Evolutionary conservation across 2,797 vertebrate genomes (phyloP).

Genomic region (Thalassophryne amazonica): DNA sequence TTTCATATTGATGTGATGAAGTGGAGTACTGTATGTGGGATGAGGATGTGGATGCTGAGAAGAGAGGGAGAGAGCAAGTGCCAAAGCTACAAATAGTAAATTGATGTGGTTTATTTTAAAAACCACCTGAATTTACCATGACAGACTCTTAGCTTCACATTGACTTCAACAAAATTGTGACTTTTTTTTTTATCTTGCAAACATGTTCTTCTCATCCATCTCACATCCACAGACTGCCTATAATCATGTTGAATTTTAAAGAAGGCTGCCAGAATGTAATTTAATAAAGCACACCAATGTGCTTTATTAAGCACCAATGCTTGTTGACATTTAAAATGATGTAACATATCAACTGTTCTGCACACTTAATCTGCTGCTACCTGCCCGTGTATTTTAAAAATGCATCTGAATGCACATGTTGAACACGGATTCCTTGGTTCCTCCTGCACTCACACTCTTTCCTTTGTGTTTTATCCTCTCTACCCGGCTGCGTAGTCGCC

Average conservation of each 20-base stretch:
- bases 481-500: conserved; percentile 23
- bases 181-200: no score
- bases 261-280: no score
- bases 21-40: neutral
- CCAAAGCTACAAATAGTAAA: neutral
- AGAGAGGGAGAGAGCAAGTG: neutral
- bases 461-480: conserved; percentile 14
- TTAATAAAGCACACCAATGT: conserved; percentile 7
- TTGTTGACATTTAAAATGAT: neutral
- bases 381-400: conserved; percentile 22
- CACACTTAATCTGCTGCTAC: conserved; percentile 9
- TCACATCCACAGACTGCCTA: no score
- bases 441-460: conserved; percentile 10
- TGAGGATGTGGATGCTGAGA: neutral
- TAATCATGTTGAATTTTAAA: no score
- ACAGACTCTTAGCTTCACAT: neutral
- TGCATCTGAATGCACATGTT: conserved; percentile 2
- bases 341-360: conserved; percentile 5
- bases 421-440: conserved; percentile 32
- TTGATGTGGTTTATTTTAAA: neutral
- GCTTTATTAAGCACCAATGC: neutral
- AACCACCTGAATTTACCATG: neutral
- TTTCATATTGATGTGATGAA: neutral
- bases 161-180: no score
- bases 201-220: no score